Base-by-base conservation (phyloP, 1,140 invertebrate genomes). In the Meteorus sp. region DNA sequence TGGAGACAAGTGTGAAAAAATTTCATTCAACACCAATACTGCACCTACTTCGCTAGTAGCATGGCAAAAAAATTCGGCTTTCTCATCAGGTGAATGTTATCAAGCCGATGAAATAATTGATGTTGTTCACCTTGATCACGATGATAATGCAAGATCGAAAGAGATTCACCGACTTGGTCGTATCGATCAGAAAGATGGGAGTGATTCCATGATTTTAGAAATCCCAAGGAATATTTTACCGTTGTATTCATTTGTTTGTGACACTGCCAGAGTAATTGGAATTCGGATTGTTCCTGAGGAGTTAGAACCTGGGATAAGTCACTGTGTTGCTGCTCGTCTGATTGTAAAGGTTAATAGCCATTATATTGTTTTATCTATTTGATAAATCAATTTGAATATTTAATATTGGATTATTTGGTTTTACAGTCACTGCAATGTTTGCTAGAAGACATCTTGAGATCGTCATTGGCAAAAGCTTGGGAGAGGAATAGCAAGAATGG, bases 371-470 rank as follows among this genome's bases (percentile, higher is more conserved):
- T 52, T 57, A 48, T 45, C 13, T 44, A 41, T 17, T n/a, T 31
- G 20, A 29, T 43, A 47, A 41, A 11, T 2, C 1, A n/a, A 39
- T 37, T 47, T 47, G 9, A 48, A 9, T 43, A 19, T 29, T 0
- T 50, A 39, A 22, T 9, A 33, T 44, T 17, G 3, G 47, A 59
- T 62, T 48, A n/a, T n/a, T n/a, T n/a, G n/a, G n/a, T 2, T 66
- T 66, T 65, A 13, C 33, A 75, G 71, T 70, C 69, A 51, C 25
- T 78, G 3, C 58, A 74, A 61, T 78, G 72, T 64, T 69, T 80
- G 0, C 54, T 74, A 2, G 69, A 74, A 13, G 74, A 80, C 59
- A 50, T 80, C 6, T 9, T 69, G 11, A 64, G 77, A 63, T 58
- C 64, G 9, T 69, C 78, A 25, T 63, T 74, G 45, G 65, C 74